A percentile compares a stretch with the other conserved stretches of the same genome.
phyloP scores from a whole-genome alignment of 2,113 vertebrate genomes.

The Mixornis gularis region DNA sequence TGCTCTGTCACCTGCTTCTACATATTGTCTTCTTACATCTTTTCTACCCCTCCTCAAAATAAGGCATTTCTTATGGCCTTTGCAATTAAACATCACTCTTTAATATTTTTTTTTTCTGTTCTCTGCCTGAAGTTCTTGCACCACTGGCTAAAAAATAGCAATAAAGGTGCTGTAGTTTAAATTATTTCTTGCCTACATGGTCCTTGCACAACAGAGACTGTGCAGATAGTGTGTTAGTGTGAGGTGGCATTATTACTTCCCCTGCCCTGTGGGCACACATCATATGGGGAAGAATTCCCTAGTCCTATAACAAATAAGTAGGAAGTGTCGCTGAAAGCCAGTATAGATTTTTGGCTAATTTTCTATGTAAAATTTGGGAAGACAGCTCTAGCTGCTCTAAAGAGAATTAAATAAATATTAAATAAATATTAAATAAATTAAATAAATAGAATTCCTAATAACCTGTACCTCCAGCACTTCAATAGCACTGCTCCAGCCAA shows the following conservation, averaged over 20 bases:
- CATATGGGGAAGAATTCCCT: background rate
- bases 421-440: background rate
- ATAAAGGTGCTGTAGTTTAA: background rate
- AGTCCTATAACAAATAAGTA: background rate
- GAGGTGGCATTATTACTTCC: background rate
- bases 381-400: background rate
- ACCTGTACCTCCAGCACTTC: background rate
- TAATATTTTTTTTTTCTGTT: background rate
- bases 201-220: background rate
- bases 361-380: background rate
- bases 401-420: background rate
- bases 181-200: background rate
- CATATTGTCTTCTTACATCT: background rate
- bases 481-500: background rate
- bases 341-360: background rate
- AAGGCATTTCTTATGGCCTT: background rate
- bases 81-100: background rate
- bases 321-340: background rate
- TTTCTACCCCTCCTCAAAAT: background rate
- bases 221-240: background rate
- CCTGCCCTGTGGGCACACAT: accelerated
- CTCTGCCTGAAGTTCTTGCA: background rate
- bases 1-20: background rate
- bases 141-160: background rate
- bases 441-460: background rate